Percentiles rank a stretch among this genome's conserved stretches.
Conservation (phyloP, 2,888 invertebrate genomes). For the Polylopha cassiicola region DNA sequence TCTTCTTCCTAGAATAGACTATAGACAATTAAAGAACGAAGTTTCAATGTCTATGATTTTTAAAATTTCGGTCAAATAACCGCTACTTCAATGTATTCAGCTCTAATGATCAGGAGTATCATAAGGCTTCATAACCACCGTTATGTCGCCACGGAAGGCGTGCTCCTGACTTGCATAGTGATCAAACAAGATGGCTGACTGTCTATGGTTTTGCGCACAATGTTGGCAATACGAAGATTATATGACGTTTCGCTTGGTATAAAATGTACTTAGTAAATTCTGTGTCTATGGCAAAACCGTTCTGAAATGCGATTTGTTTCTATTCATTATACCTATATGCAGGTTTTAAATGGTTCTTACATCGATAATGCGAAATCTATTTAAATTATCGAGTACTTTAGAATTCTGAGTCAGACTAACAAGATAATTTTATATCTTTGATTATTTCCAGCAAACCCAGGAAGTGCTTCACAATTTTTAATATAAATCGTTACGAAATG, state of each 20-base stretch:
- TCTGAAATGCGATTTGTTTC: too few species aligned
- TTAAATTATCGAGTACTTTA: too few species aligned
- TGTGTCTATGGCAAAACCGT: too few species aligned
- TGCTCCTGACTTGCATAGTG: slow-evolving; percentile 18
- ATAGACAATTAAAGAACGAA: neutral
- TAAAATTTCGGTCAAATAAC: neutral
- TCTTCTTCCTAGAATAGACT: too few species aligned
- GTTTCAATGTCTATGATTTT: neutral
- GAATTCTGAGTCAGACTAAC: too few species aligned
- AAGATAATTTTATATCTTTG: too few species aligned
- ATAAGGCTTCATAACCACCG: slow-evolving; percentile 21
- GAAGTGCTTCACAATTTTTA: slow-evolving; percentile 14
- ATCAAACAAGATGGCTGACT: slow-evolving; percentile 14
- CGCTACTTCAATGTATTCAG: neutral
- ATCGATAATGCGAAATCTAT: too few species aligned
- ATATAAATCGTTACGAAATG: slow-evolving; percentile 18
- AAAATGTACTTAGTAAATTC: too few species aligned
- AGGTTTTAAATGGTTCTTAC: too few species aligned
- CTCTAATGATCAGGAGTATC: slow-evolving; percentile 19
- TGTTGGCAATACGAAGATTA: slow-evolving; percentile 8
- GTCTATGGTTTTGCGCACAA: neutral
- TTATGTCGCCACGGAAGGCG: slow-evolving; percentile 17
- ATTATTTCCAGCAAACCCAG: too few species aligned
- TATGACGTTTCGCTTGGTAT: slow-evolving; percentile 3
- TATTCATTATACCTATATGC: too few species aligned